Evolutionary conservation across 2,888 invertebrate species (phyloP).

Genomic region (Pammene fasciana): DNA sequence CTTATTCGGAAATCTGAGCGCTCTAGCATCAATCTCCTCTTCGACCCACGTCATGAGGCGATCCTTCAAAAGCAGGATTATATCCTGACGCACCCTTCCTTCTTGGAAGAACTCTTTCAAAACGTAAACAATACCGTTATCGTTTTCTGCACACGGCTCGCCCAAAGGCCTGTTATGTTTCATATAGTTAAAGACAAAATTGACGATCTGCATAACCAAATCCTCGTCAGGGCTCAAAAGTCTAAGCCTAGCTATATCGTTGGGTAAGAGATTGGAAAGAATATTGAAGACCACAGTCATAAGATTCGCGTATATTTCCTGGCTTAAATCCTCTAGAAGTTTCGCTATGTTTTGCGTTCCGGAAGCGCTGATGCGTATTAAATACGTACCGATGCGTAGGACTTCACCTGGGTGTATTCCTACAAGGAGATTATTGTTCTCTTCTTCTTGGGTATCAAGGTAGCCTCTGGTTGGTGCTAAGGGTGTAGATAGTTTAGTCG

Average conservation of each 20-base stretch:
- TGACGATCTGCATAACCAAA: constrained; percentile 69
- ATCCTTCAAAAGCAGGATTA: constrained; percentile 65
- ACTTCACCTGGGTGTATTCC: constrained; percentile 74
- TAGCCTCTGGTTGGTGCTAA: constrained; percentile 55
- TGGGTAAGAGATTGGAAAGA: constrained; percentile 64
- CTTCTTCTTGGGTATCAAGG: constrained; percentile 55
- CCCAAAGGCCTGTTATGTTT: constrained; percentile 71
- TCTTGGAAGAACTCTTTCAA: constrained; percentile 76
- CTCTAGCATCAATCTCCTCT: constrained; percentile 58
- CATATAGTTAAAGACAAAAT: constrained; percentile 74
- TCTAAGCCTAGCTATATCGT: constrained; percentile 66
- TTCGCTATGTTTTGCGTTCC: constrained; percentile 69
- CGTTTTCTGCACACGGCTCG: constrained; percentile 58
- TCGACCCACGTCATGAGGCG: constrained; percentile 62
- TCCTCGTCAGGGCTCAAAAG: constrained; percentile 73
- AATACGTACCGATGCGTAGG: constrained; percentile 64
- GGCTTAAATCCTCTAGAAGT: constrained; percentile 67
- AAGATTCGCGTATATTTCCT: constrained; percentile 68
- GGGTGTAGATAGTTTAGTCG: constrained; percentile 59
- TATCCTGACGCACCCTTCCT: constrained; percentile 67
- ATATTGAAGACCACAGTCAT: constrained; percentile 73
- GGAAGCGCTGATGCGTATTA: constrained; percentile 66
- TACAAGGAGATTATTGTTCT: constrained; percentile 56
- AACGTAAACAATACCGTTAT: constrained; percentile 67
- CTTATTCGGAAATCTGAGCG: constrained; percentile 59